Base-by-base conservation (phyloP, 2,797 vertebrate genomes). In the Jordanella pulchra region DNA sequence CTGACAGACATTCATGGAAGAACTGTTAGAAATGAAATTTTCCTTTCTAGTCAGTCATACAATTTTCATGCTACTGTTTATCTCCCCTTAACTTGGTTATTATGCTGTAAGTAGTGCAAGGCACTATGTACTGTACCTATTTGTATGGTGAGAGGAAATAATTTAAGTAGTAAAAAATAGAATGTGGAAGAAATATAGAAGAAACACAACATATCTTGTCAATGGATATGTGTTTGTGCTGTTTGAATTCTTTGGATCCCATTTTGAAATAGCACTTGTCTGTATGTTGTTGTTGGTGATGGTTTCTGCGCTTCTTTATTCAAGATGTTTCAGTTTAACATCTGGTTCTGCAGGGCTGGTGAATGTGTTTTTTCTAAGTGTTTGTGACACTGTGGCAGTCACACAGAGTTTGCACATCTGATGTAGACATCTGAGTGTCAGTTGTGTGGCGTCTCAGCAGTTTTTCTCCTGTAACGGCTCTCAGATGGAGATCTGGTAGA, bases 371-470 rank as follows among this genome's bases (percentile, higher is more conserved):
- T 54, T 44, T 51, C 76, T 35, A 63, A 64, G 35, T 48, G 25
- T 30, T 28, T 7, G 50, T 27, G 58, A 47, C 32, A 45, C 47
- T 28, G 71, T 61, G 25, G 32, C 25, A 44, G 13, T 54, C 55
- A 69, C n/a, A 44, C 5, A 39, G 27, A 55, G 44, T 3, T 17
- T 42, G 15, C 28, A 7, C 75, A 66, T 77, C 71, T 56, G 72
- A 76, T 56, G 44, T 30, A 65, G 72, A 81, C 79, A 50, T 78
- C 35, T 76, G 71, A 75, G 65, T 84, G 82, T 81, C 75, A 71
- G 66, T 67, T 69, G 56, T 76, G 72, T 69, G 45, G 72, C 21
- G 1, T 66, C 68, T 82, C 79, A 71, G 61, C 81, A 69, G 79
- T 53, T 42, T 74, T 54, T 68, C 64, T 73, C 35, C 42, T 65